Base-by-base conservation (phyloP, 1,140 invertebrate genomes). In the Drosophila pseudoobscura region DNA sequence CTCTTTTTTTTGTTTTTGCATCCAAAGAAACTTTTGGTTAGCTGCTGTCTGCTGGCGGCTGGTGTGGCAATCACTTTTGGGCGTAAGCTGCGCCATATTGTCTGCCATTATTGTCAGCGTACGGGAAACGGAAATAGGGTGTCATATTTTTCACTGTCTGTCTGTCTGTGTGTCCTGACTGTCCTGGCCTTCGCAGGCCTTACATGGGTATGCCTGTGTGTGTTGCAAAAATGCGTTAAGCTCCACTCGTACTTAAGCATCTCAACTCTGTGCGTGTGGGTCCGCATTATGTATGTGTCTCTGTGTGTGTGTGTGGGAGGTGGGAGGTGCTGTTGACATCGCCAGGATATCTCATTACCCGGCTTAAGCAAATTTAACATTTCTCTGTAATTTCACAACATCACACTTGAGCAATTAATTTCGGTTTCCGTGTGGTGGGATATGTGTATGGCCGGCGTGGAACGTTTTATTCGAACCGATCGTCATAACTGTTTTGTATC, bases 71-170 rank as follows among this genome's bases (percentile, higher is more conserved):
- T 82, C 79, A 83, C 74, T 83, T 83, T 72, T 82, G 61, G 77
- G 79, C 75, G 78, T 83, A 83, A 83, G 79, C 79, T 73, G 78
- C 74, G 78, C 79, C 79, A 82, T 83, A 83, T 83, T 83, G 79
- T 82, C 79, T 78, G 79, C 79, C 79, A 82, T 82, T 82, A 82
- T 82, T 82, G 79, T 83, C 78, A 83, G 79, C 72, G 69, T 78
- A 75, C 75, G 61, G 74, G 62, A 78, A 83, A 78, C 74, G 79
- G 79, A 83, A 83, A 83, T 82, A 70, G 78, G 79, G 78, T 83
- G 78, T 83, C 79, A 82, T 83, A 83, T 83, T 78, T 82, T 83
- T 70, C 78, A 70, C 58, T 65, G 78, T 56, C 52, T 63, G 52
- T 57, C 54, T 49, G 31, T 0, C 31, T 49, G 31, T 3, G 8